Evolutionary conservation across 2,888 invertebrate species (phyloP).

Genomic region (Gastrophysa polygoni): DNA sequence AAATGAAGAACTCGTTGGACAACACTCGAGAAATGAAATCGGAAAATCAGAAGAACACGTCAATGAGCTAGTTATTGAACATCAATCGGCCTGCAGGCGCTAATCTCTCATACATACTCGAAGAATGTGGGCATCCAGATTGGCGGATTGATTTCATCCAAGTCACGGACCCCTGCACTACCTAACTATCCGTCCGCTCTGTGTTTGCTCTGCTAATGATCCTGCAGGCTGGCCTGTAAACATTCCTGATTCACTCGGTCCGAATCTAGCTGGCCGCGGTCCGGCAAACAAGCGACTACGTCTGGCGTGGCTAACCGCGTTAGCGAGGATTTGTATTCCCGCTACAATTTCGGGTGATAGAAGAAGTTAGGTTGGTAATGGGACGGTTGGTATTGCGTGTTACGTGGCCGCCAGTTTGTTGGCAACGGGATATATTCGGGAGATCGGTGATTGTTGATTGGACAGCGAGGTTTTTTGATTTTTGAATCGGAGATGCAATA

Average conservation of each 20-base stretch:
- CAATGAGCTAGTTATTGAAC: no score
- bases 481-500: no score
- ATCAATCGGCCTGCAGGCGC: not conserved
- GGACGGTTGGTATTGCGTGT: conserved; percentile 13
- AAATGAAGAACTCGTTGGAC: no score
- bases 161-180: conserved; percentile 26
- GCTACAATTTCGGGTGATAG: conserved; percentile 19
- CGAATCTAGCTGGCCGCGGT: conserved; percentile 20
- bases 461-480: not conserved
- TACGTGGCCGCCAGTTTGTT: not conserved
- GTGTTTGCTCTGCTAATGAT: conserved; percentile 29
- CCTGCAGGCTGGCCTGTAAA: conserved; percentile 28
- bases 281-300: conserved; percentile 20
- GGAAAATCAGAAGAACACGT: no score
- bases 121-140: conserved; percentile 25
- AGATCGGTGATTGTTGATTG: not conserved
- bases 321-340: conserved; percentile 20
- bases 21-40: no score
- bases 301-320: conserved; percentile 6
- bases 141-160: conserved; percentile 28
- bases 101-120: conserved; percentile 16
- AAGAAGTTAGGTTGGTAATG: conserved; percentile 24
- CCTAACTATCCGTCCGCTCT: conserved; percentile 23
- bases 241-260: conserved; percentile 27
- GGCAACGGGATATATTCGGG: not conserved